Conservation (phyloP, 2,113 vertebrate species). For the Crotalus helleri region DNA sequence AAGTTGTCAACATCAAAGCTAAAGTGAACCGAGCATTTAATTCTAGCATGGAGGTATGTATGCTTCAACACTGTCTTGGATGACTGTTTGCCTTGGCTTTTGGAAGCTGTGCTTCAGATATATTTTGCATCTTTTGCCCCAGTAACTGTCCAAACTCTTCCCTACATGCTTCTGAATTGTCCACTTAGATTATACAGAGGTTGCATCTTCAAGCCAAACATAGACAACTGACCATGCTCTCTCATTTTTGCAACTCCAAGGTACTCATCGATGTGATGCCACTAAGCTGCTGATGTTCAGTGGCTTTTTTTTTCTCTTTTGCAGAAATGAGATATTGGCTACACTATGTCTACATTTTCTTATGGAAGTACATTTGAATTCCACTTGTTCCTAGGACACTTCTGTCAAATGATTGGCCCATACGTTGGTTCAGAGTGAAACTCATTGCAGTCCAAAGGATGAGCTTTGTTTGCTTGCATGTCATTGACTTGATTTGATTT, state of each 20-base stretch:
- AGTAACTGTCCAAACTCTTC: not conserved
- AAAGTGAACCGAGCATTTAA: conserved; percentile 98
- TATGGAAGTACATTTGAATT: not conserved
- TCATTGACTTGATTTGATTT: not conserved
- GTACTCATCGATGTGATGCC: not conserved
- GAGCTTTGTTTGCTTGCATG: not conserved
- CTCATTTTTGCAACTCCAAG: not conserved
- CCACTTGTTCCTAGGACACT: not conserved
- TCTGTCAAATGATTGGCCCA: not conserved
- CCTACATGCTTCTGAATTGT: not conserved
- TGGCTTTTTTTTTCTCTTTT: not conserved
- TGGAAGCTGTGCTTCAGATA: not conserved
- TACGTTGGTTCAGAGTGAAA: not conserved
- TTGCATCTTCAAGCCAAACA: not conserved
- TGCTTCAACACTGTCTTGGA: fast-evolving
- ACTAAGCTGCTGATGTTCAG: not conserved
- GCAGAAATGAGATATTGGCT: not conserved
- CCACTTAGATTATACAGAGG: not conserved
- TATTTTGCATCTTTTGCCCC: not conserved
- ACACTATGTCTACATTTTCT: not conserved
- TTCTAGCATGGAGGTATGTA: conserved; percentile 95
- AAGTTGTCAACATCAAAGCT: conserved; percentile 94
- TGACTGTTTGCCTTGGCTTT: not conserved
- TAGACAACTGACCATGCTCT: not conserved
- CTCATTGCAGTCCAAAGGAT: not conserved